These are phyloP conservation scores for Euphydryas editha DNA, from an alignment of 2,888 invertebrate species.

Conservation along the genomic window DNA sequence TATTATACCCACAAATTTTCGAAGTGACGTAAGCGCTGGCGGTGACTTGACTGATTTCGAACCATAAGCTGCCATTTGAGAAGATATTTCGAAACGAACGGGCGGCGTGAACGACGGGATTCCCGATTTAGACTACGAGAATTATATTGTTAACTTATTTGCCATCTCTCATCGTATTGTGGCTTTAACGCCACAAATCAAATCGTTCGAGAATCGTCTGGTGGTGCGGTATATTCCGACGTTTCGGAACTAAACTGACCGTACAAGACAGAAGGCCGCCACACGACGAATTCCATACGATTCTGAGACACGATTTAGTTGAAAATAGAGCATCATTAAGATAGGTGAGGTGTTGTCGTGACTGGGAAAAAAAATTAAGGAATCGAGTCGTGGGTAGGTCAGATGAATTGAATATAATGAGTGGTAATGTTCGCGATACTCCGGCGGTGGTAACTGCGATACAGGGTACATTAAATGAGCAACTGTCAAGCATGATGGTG, in stretches of 20 bases:
- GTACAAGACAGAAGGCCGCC: conserved; percentile 55
- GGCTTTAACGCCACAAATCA: conserved; percentile 36
- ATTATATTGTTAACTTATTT: conserved; percentile 51
- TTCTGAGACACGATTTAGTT: conserved; percentile 59
- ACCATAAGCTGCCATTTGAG: conserved; percentile 45
- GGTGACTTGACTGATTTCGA: conserved; percentile 6
- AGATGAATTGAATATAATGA: conserved; percentile 55
- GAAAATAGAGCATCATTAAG: conserved; percentile 70
- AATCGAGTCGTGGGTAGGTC: conserved; percentile 50
- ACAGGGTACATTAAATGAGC: conserved; percentile 44
- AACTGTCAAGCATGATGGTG: conserved; percentile 45
- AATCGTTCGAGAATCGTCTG: conserved; percentile 42
- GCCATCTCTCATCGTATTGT: conserved; percentile 32
- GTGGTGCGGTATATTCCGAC: conserved; percentile 34
- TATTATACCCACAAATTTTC: conserved; percentile 22
- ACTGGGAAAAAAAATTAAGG: conserved; percentile 56
- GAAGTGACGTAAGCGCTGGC: conserved; percentile 31
- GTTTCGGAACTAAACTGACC: conserved; percentile 43
- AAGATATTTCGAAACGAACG: conserved; percentile 38
- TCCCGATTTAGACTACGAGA: conserved; percentile 44
- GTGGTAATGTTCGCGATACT: conserved; percentile 49
- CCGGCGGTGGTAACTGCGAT: conserved; percentile 45
- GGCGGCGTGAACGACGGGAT: conserved; percentile 36
- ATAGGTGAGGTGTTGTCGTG: conserved; percentile 63
- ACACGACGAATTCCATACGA: conserved; percentile 58